These are phyloP conservation scores for Chaitophorus viminalis DNA, from an alignment of 2,888 invertebrate genomes.

Conservation along the genomic window DNA sequence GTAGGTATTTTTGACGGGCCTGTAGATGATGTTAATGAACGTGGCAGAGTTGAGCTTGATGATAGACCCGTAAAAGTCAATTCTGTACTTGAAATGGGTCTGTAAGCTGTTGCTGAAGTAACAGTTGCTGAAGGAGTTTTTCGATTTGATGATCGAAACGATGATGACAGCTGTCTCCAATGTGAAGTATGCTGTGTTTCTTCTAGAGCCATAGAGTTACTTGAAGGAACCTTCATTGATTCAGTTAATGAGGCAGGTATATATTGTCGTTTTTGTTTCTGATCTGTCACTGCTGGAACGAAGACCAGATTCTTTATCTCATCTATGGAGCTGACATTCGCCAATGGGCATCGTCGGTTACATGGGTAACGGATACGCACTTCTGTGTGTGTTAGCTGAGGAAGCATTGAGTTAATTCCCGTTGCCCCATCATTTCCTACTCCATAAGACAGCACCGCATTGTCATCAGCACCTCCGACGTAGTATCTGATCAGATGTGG, in stretches of 20 bases:
- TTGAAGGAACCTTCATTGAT: neutral
- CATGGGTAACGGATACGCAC: conserved; percentile 78
- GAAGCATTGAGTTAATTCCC: neutral
- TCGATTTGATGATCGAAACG: neutral
- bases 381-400: neutral
- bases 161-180: neutral
- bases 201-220: neutral
- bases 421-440: conserved; percentile 68
- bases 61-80: neutral
- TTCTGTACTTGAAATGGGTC: neutral
- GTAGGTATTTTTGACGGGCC: neutral
- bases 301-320: neutral
- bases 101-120: neutral
- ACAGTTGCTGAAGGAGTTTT: conserved; percentile 8
- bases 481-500: conserved; percentile 93
- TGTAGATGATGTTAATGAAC: neutral
- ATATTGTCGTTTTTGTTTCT: conserved; percentile 74
- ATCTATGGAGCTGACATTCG: conserved; percentile 65
- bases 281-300: neutral
- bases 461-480: conserved; percentile 88
- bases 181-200: neutral
- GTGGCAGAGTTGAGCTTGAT: neutral
- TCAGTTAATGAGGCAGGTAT: conserved; percentile 68
- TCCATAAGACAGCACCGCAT: conserved; percentile 89
- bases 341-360: conserved; percentile 82